phyloP scores from a whole-genome alignment of 1,140 invertebrate species.

The Phocides pigmalion region DNA sequence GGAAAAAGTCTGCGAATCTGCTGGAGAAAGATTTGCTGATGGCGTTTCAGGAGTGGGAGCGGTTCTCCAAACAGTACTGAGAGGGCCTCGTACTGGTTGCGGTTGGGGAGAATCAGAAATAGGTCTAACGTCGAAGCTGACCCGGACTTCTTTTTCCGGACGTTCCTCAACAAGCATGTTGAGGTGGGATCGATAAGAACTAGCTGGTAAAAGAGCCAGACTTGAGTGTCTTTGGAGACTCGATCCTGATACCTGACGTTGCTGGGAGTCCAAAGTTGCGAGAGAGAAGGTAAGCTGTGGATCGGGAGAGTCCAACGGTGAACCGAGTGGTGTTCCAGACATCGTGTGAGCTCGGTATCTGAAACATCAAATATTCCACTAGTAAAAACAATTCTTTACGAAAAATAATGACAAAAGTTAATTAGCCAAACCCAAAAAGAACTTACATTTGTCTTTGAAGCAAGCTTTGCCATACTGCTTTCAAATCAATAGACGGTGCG shows the following conservation, averaged over 20 bases:
- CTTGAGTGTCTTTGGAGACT: conserved; percentile 76
- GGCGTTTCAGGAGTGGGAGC: conserved; percentile 85
- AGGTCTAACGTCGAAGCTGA: conserved; percentile 77
- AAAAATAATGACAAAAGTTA: not conserved
- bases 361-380: conserved; percentile 48
- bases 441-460: conserved; percentile 93
- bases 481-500: conserved; percentile 91
- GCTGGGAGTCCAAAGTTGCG: conserved; percentile 85
- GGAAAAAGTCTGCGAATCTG: conserved; percentile 84
- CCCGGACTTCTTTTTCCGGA: conserved; percentile 73
- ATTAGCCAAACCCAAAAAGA: not conserved
- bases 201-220: conserved; percentile 70
- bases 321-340: conserved; percentile 86
- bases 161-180: conserved; percentile 77
- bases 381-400: not conserved
- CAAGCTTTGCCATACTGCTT: conserved; percentile 95
- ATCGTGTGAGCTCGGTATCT: conserved; percentile 89
- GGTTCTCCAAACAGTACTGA: conserved; percentile 73
- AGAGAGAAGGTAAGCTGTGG: conserved; percentile 85
- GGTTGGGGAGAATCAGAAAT: conserved; percentile 66
- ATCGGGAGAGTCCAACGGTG: conserved; percentile 88
- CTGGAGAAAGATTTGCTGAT: conserved; percentile 85
- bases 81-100: conserved; percentile 64
- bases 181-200: conserved; percentile 75
- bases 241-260: conserved; percentile 84